phyloP scores from a whole-genome alignment of 2,797 vertebrate genomes.

The Esox lucius region DNA sequence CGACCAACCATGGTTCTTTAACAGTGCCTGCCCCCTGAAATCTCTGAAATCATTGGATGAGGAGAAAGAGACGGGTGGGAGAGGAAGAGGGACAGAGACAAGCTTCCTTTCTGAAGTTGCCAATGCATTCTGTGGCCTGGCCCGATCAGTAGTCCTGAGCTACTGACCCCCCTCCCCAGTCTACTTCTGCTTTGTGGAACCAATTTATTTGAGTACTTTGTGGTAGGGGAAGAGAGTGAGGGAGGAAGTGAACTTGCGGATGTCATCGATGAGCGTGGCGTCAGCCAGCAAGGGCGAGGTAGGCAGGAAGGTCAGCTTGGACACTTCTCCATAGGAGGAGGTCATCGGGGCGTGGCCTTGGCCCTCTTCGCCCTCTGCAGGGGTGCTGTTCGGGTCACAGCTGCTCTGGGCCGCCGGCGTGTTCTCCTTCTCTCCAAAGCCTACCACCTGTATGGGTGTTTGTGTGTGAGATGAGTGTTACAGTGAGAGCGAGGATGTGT shows the following conservation, averaged over 20 bases:
- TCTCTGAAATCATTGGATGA: neutral
- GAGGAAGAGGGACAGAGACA: neutral
- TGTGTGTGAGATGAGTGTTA: conserved; percentile 13
- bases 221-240: conserved; percentile 89
- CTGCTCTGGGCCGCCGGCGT: conserved; percentile 48
- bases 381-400: neutral
- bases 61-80: neutral
- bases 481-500: neutral
- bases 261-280: conserved; percentile 79
- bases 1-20: neutral
- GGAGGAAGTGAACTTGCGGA: conserved; percentile 86
- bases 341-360: conserved; percentile 14
- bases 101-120: neutral
- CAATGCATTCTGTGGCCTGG: neutral
- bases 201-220: conserved; percentile 85
- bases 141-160: conserved; percentile 10
- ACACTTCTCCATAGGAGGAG: conserved; percentile 81
- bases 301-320: conserved; percentile 82
- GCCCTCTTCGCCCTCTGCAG: neutral
- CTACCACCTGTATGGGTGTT: conserved; percentile 80
- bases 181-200: conserved; percentile 39
- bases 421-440: conserved; percentile 85
- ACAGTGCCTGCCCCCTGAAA: neutral
- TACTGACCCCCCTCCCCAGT: neutral
- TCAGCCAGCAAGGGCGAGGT: conserved; percentile 68